A percentile compares a stretch with the other conserved stretches of the same genome.
phyloP scores from a whole-genome alignment of 2,888 invertebrate genomes.

The Drosophila mulleri region DNA sequence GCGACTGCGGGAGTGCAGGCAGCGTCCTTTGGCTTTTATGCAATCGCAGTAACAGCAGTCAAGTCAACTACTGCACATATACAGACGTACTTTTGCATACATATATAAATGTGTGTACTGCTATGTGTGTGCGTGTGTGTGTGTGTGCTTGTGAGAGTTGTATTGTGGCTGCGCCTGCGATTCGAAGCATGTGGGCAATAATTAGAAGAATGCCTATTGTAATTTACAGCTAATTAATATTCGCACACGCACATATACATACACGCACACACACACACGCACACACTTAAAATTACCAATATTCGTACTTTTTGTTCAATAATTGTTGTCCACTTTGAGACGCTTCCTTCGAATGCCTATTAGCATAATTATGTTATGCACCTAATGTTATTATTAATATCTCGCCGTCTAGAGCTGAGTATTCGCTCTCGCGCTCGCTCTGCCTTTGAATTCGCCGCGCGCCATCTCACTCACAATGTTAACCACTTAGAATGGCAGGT shows the following conservation, averaged over 20 bases:
- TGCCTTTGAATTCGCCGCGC: conserved; percentile 22
- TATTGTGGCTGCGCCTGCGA: conserved; percentile 58
- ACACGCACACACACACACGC: not conserved
- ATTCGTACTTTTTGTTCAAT: not conserved
- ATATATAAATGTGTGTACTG: conserved; percentile 10
- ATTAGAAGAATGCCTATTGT: conserved; percentile 15
- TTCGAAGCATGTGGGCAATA: conserved; percentile 36
- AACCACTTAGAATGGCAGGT: conserved; percentile 66
- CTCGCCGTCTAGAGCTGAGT: not conserved
- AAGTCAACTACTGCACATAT: conserved; percentile 42
- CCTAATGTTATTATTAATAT: conserved; percentile 41
- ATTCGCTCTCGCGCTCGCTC: conserved; percentile 23
- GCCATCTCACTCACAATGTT: conserved; percentile 50
- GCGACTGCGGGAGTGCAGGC: conserved; percentile 73
- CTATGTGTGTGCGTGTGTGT: conserved; percentile 17
- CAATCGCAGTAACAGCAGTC: conserved; percentile 29
- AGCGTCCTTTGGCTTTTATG: conserved; percentile 74
- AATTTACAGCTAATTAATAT: conserved; percentile 34
- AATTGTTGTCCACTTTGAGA: conserved; percentile 10
- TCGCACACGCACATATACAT: not conserved
- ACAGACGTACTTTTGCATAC: conserved; percentile 2
- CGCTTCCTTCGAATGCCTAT: conserved; percentile 12
- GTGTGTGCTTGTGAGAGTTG: conserved; percentile 20
- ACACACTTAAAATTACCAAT: not conserved
- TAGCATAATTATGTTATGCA: conserved; percentile 29